Evolutionary conservation across 2,888 invertebrate genomes (phyloP), one percentile per base, ranked within the genome.

Genomic region (Trissolcus japonicus): DNA sequence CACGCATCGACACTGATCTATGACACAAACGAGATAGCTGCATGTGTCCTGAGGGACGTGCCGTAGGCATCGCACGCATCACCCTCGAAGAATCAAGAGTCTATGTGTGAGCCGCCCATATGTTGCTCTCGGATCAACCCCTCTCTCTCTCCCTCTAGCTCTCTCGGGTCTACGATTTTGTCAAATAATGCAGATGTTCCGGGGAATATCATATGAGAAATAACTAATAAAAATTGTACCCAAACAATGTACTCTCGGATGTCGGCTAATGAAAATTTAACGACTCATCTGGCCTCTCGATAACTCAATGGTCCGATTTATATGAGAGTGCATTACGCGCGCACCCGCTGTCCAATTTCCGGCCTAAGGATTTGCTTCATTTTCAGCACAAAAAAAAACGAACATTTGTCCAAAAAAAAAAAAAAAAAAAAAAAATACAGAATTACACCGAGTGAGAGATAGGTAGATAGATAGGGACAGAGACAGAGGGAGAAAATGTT

Each of bases 1-100:
- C 51, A 65, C 53, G 65, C 59, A 76, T 68, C 75, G 69, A 76
- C 79, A 48, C 55, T 73, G 82, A 83, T 83, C 72, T 77, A 73
- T 63, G 76, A 66, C 71, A 66, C 76, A 69, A 76, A 67, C 76
- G 76, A 71, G 72, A 76, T 76, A 72, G 35, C 66, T 35, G 35
- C 56, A 9, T 35, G 35, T 35, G 41, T 74, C 78, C 78, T 62
- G 51, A 50, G 78, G 78, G 65, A 69, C 62, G 62, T 57, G 72
- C 69, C 69, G 73, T 54, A 61, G 66, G 78, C 74, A 69, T 71
- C 67, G 6, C 29, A 67, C 78, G 74, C 71, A 25, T 25, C 25
- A 78, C 78, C 78, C 77, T 68, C 68, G 74, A 75, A 72, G 69
- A 73, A 71, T 72, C 78, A 65, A 76, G 77, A 76, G 78, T 77